These are phyloP conservation scores for Blastobasis adustella DNA, from an alignment of 2,888 invertebrate species.

Conservation along the genomic window DNA sequence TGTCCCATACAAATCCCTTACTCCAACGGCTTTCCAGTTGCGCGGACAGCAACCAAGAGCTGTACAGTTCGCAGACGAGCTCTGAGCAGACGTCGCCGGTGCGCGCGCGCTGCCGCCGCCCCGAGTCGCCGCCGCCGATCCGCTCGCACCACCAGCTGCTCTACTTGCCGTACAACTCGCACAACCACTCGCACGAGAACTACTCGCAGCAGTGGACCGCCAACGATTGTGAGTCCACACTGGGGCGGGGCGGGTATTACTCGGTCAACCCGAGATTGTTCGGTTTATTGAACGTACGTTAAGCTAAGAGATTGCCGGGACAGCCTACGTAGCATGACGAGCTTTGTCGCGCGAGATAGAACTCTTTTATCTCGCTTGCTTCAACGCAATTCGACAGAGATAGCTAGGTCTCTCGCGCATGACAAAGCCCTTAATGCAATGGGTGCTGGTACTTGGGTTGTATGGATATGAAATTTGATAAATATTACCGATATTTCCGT, in stretches of 20 bases:
- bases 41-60: slow-evolving; percentile 63
- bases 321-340: neutral
- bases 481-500: no score
- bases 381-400: no score
- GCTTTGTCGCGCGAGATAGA: no score
- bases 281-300: neutral
- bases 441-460: no score
- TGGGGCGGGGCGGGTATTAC: neutral
- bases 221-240: slow-evolving; percentile 52
- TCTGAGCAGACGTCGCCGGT: slow-evolving; percentile 67
- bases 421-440: no score
- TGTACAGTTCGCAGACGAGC: slow-evolving; percentile 65
- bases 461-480: no score
- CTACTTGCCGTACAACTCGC: slow-evolving; percentile 79
- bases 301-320: no score
- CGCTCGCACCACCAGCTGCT: slow-evolving; percentile 81
- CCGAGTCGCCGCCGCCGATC: slow-evolving; percentile 82
- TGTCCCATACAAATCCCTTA: no score
- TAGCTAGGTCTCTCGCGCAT: no score
- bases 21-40: no score
- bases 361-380: no score
- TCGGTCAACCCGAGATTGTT: neutral
- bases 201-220: slow-evolving; percentile 45
- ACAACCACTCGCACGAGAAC: slow-evolving; percentile 58
- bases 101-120: slow-evolving; percentile 62